A percentile compares a stretch with the other conserved stretches of the same genome.
Evolutionary conservation across 2,888 invertebrate genomes (phyloP).

Genomic region (Acanthosepion pharaonis): DNA sequence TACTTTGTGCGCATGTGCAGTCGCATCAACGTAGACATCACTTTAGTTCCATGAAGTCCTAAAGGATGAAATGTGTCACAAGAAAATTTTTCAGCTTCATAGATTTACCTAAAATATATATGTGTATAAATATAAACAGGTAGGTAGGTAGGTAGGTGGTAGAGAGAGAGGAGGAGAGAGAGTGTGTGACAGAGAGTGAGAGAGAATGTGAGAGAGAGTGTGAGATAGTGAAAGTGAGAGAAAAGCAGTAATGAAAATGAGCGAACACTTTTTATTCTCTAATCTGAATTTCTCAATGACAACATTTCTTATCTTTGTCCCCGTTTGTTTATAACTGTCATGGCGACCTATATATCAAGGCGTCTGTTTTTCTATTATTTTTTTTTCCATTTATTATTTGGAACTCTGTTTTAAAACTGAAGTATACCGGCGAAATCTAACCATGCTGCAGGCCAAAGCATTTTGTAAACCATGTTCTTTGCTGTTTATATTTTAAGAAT

Average conservation of each 20-base stretch:
- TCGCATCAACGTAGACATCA: too few species aligned
- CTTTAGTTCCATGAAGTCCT: too few species aligned
- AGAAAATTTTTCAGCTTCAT: too few species aligned
- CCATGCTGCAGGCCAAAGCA: neutral
- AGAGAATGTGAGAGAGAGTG: too few species aligned
- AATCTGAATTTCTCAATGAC: neutral
- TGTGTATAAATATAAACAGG: neutral
- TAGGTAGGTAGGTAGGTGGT: neutral
- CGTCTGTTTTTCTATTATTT: neutral
- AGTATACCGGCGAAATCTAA: neutral
- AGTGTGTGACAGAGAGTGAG: too few species aligned
- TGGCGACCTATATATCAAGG: neutral
- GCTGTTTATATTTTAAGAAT: neutral
- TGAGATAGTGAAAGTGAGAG: too few species aligned
- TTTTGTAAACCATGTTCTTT: neutral
- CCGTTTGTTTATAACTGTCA: neutral
- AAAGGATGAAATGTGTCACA: too few species aligned
- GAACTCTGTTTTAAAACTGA: neutral
- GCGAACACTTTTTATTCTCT: too few species aligned
- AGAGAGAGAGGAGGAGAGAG: too few species aligned
- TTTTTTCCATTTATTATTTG: neutral
- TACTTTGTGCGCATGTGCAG: too few species aligned
- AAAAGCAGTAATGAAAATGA: too few species aligned
- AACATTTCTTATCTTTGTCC: neutral
- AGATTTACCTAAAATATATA: too few species aligned